phyloP scores from a whole-genome alignment of 2,888 invertebrate species.

The Andricus curvator region DNA sequence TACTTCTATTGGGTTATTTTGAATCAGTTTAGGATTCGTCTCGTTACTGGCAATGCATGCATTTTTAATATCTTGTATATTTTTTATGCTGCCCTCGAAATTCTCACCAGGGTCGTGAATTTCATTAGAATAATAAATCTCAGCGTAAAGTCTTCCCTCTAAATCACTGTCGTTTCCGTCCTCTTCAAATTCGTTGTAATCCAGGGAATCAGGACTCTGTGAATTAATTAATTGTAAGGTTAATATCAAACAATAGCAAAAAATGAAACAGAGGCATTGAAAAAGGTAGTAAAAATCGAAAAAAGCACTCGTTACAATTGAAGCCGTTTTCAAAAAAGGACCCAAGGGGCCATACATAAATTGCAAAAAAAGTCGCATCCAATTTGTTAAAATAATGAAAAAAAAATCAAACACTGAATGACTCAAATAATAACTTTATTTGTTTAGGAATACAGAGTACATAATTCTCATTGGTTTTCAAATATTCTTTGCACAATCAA shows the following conservation, averaged over 20 bases:
- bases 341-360: too few species aligned
- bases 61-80: slow-evolving; percentile 9
- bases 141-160: slow-evolving; percentile 67
- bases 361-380: too few species aligned
- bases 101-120: slow-evolving; percentile 50
- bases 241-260: not conserved
- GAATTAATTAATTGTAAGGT: not conserved
- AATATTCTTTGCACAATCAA: too few species aligned
- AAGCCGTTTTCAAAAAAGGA: too few species aligned
- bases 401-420: too few species aligned
- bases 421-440: too few species aligned
- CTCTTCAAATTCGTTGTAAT: slow-evolving; percentile 37
- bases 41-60: too few species aligned
- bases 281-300: not conserved
- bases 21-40: not conserved
- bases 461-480: too few species aligned
- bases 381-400: too few species aligned
- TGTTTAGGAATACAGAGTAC: too few species aligned
- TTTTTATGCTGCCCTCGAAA: slow-evolving; percentile 14
- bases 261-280: too few species aligned
- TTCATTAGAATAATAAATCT: slow-evolving; percentile 67
- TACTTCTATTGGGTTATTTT: slow-evolving; percentile 18
- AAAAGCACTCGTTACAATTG: not conserved
- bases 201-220: not conserved
- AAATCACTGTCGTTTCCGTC: slow-evolving; percentile 57